Evolutionary conservation across 2,888 invertebrate genomes (phyloP), one percentile per base, ranked within the genome.

Genomic region (Balanococcus diminutus): DNA sequence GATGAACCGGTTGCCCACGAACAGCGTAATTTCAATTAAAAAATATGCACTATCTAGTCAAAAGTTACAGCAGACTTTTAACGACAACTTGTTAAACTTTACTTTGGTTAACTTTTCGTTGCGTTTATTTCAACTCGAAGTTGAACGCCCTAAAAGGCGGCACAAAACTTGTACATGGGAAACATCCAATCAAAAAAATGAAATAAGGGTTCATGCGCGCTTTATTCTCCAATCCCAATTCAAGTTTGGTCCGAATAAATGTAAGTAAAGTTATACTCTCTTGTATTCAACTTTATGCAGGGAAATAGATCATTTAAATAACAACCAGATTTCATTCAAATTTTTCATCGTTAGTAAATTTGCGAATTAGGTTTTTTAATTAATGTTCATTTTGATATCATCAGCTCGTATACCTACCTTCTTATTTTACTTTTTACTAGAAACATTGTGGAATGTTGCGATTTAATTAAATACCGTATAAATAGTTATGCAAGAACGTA

Each of bases 81-180:
- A 56, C 82, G 28, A 32, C 82, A 82, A 82, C 82, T 82, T 51
- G 82, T 46, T 42, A 51, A 82, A 82, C 56, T 46, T 51, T 51
- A 51, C 32, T 82, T 82, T 82, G 82, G 51, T 82, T 82, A 82
- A 82, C 28, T 46, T 51, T 82, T 51, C 82, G 28, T 56, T 82
- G 75, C 82, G 82, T 28, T 32, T 82, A 82, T 82, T 82, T 56
- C 51, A 56, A 56, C 56, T 51, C 19, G 28, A 46, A 51, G 46
- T 82, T 51, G 25, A 82, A 82, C 82, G 82, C 82, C 82, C 56
- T 32, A 46, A 82, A 82, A 19, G 82, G 82, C 82, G 56, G 56
- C 32, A 46, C 51, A 22, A 32, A 82, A 82, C 28, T 82, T 82
- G 82, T n/a, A 56, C 46, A 56, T 8, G 32, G 32, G 56, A 82